Base-by-base conservation (phyloP, 2,888 invertebrate species). In the Buathra laborator region DNA sequence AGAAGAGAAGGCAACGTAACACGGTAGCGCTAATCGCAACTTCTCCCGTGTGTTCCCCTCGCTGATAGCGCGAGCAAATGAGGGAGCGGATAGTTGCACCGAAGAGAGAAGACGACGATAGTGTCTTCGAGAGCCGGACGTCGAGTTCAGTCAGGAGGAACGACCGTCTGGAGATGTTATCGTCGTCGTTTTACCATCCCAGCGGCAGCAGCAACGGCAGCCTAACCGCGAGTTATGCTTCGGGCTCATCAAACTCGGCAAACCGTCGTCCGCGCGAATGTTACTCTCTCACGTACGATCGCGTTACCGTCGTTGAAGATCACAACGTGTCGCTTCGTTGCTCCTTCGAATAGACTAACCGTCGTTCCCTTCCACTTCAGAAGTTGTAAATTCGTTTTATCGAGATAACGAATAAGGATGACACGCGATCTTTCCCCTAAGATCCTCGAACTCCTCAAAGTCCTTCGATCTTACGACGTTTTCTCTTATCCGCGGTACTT, bases 101-200 rank as follows among this genome's bases (percentile, higher is more conserved):
- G 62, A 3, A 19, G 81, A 66, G 76, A 43, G 64, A 16, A 44
- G 76, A 56, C 66, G 53, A 32, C 48, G 43, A 64, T 48, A 59
- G 64, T 24, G 70, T 43, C 70, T 12, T 24, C 12, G 64, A 53
- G 78, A 71, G 67, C 71, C 70, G 79, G 83, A 46, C 80, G 77
- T 71, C 68, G 81, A 67, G 84, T 70, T 81, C 84, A 81, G 87
- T 82, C 70, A 86, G 84, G 86, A 86, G 87, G 86, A 87, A 88
- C 86, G 88, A 85, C 84, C 87, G 87, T 88, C 88, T 88, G 87
- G 86, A 87, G 88, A 88, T 88, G 86, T 87, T 87, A 88, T 88
- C 87, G 79, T 82, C 76, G 68, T 76, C 82, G 64, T 85, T 83
- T 78, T 80, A 67, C 67, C 86, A 78, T 83, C 78, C 48, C 53